phyloP scores from a whole-genome alignment of 1,140 invertebrate genomes.

The Helicoverpa zea region DNA sequence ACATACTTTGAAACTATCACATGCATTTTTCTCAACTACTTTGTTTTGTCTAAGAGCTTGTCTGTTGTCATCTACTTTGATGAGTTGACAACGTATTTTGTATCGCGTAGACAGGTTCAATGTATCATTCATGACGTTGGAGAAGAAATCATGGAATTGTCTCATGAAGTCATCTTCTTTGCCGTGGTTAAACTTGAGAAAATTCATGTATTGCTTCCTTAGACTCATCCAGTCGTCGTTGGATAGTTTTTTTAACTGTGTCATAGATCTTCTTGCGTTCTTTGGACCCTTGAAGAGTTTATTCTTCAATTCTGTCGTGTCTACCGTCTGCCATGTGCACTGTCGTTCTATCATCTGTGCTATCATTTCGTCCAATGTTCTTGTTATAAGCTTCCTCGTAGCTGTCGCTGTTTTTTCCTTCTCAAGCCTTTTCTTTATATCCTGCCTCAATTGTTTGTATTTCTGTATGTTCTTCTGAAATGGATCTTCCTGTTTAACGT shows the following conservation, averaged over 20 bases:
- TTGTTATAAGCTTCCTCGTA: slow-evolving; percentile 64
- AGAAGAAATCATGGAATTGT: slow-evolving; percentile 62
- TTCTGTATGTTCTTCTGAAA: slow-evolving; percentile 60
- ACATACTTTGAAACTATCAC: slow-evolving; percentile 64
- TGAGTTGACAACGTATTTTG: slow-evolving; percentile 62
- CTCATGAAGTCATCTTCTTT: slow-evolving; percentile 40
- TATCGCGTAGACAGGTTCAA: slow-evolving; percentile 55
- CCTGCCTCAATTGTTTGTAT: slow-evolving; percentile 66
- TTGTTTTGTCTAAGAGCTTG: background rate
- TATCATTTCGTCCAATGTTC: slow-evolving; percentile 70
- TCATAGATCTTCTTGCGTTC: slow-evolving; percentile 1
- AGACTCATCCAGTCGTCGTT: slow-evolving; percentile 57
- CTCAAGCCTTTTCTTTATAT: slow-evolving; percentile 63
- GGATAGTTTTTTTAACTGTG: slow-evolving; percentile 43
- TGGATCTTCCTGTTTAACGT: slow-evolving; percentile 45
- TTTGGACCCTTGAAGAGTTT: slow-evolving; percentile 7
- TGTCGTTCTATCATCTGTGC: slow-evolving; percentile 60
- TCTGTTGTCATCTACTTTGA: slow-evolving; percentile 40
- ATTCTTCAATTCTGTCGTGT: background rate
- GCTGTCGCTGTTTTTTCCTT: slow-evolving; percentile 65
- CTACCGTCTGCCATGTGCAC: slow-evolving; percentile 63
- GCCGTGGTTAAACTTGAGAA: slow-evolving; percentile 3
- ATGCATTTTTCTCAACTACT: slow-evolving; percentile 34
- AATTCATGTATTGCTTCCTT: slow-evolving; percentile 47
- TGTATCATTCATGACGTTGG: slow-evolving; percentile 57